Base-by-base conservation (phyloP, 2,888 invertebrate genomes). In the Metellina segmentata region DNA sequence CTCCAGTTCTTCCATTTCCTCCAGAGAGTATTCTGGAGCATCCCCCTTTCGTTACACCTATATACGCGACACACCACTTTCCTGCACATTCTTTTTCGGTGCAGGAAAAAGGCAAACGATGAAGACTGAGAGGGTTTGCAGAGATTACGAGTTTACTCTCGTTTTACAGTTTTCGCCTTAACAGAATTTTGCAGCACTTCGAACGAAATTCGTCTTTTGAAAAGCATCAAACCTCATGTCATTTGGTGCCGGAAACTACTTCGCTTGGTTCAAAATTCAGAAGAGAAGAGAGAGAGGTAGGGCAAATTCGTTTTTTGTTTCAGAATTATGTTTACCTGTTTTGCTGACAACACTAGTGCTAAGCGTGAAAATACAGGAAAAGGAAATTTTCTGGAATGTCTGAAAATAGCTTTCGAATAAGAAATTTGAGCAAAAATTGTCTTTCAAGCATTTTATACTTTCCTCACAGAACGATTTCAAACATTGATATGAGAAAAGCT, bases 181-280 rank as follows among this genome's bases (percentile, higher is more conserved):
- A 71, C 19, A 72, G 51, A 77, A 77, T 77, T 77, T n/a, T 16
- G 19, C 72, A 20, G 72, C 72, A 72, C 49, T 49, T n/a, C n/a
- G 49, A 49, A 51, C 11, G 16, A 49, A 77, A 77, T 77, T 49
- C 49, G 51, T 77, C 49, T 49, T 77, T 77, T 51, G 49, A 49
- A 77, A 49, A n/a, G 49, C 77, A 49, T 77, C 77, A 77, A 49
- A 48, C 13, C 49, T 13, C 77, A 16, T 61, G 61, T 77, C 77
- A 77, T 77, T 77, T 49, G 48, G 49, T 16, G 7, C 77, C 77
- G 77, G 77, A 77, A 77, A 77, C 49, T 77, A 61, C 8, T 61
- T 61, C 61, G 61, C 61, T 61, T 16, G 61, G 61, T 9, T 11
- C 61, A 9, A 61, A 61, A 61, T 61, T 61, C 61, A 61, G 16